phyloP scores from a whole-genome alignment of 2,888 invertebrate genomes.

The Itoplectis maculator region DNA sequence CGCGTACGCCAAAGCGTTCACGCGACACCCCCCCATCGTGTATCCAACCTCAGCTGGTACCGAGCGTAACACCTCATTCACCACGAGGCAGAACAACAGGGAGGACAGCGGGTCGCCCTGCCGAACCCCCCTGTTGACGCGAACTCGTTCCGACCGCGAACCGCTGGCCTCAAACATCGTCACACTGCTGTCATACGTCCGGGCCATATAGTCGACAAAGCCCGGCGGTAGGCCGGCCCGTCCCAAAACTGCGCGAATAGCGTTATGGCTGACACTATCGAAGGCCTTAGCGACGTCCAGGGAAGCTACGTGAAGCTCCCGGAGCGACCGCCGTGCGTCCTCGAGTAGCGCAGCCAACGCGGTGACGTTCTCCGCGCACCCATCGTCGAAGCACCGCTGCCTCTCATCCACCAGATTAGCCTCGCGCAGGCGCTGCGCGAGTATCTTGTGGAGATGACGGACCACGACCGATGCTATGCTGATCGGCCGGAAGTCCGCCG shows the following conservation, averaged over 20 bases:
- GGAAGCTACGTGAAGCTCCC: constrained; percentile 80
- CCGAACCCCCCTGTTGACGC: constrained; percentile 34
- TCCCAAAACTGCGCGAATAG: constrained; percentile 76
- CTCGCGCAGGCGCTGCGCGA: constrained; percentile 48
- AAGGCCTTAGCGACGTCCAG: constrained; percentile 84
- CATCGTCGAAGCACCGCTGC: constrained; percentile 71
- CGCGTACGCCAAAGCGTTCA: constrained; percentile 66
- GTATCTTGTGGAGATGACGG: constrained; percentile 61
- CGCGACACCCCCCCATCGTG: not conserved
- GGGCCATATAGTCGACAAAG: not conserved
- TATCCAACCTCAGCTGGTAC: constrained; percentile 39
- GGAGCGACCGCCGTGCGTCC: constrained; percentile 71
- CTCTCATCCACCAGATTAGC: constrained; percentile 56
- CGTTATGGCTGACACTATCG: constrained; percentile 79
- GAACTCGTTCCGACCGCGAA: not conserved
- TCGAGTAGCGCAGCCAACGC: constrained; percentile 61
- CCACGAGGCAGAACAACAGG: constrained; percentile 21
- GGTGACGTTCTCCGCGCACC: constrained; percentile 69
- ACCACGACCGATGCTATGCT: constrained; percentile 56
- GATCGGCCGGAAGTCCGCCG: constrained; percentile 66
- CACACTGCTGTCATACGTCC: constrained; percentile 14
- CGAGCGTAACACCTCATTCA: not conserved
- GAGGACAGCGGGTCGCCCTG: constrained; percentile 29
- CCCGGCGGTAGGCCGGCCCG: constrained; percentile 76
- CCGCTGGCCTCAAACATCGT: constrained; percentile 30